These are phyloP conservation scores for Cynoglossus semilaevis DNA, from an alignment of 2,113 vertebrate genomes.

Conservation along the genomic window DNA sequence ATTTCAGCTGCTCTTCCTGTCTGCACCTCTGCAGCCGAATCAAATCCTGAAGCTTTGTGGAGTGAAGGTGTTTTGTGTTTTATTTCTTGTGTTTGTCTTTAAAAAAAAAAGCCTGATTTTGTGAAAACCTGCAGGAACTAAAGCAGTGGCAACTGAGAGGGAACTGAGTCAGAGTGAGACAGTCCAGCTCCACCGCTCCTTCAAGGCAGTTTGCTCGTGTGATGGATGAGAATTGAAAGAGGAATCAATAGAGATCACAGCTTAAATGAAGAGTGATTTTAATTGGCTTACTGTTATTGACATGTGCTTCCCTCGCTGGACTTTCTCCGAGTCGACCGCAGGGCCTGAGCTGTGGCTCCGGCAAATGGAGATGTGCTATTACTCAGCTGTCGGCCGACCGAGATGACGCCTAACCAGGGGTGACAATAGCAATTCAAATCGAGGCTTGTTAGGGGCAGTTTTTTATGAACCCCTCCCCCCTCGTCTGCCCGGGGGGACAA, in stretches of 20 bases:
- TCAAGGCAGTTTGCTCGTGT: conserved; percentile 49
- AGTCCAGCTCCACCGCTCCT: conserved; percentile 15
- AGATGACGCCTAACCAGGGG: conserved; percentile 48
- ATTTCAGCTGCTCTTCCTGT: neutral
- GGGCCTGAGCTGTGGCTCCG: conserved; percentile 13
- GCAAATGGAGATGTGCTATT: conserved; percentile 47
- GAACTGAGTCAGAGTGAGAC: conserved; percentile 9
- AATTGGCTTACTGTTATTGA: conserved; percentile 77
- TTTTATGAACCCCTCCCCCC: neutral
- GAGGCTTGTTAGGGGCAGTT: conserved; percentile 30
- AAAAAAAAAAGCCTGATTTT: conserved; percentile 24
- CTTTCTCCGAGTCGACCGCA: conserved; percentile 24
- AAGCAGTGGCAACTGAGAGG: conserved; percentile 23
- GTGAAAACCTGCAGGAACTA: conserved; percentile 21
- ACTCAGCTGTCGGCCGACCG: conserved; percentile 41
- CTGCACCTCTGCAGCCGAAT: conserved; percentile 10
- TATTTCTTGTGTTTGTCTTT: conserved; percentile 5
- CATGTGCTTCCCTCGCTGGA: conserved; percentile 45
- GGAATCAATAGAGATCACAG: conserved; percentile 77
- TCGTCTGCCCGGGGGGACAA: conserved; percentile 7
- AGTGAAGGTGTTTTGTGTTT: conserved; percentile 14
- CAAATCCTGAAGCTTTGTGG: conserved; percentile 11
- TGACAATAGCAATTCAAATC: conserved; percentile 57
- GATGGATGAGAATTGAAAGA: conserved; percentile 72
- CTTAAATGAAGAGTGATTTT: conserved; percentile 78